These are phyloP conservation scores for Neoitamus cyanurus DNA, from an alignment of 2,888 invertebrate genomes.

Conservation along the genomic window DNA sequence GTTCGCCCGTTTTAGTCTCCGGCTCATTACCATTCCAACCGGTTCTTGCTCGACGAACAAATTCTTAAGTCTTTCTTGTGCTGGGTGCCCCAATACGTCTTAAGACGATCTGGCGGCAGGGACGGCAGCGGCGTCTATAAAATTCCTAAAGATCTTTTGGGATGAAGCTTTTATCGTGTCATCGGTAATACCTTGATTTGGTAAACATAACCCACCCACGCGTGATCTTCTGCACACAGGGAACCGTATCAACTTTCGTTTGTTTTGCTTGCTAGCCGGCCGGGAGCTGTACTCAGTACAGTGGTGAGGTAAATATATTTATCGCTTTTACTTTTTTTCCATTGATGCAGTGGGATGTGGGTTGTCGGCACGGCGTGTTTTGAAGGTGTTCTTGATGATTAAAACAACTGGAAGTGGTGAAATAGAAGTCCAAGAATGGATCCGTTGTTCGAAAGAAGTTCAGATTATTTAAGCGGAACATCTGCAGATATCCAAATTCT, in stretches of 20 bases:
- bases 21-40: slow-evolving; percentile 12
- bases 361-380: background rate
- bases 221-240: background rate
- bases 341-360: background rate
- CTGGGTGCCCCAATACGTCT: too few species aligned
- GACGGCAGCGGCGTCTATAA: background rate
- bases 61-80: background rate
- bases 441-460: background rate
- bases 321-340: slow-evolving; percentile 12
- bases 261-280: background rate
- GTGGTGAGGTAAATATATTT: background rate
- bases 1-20: background rate
- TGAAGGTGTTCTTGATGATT: background rate
- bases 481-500: background rate
- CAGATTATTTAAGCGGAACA: background rate
- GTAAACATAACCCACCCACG: background rate
- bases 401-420: background rate
- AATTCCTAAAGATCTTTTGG: background rate
- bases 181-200: slow-evolving; percentile 9
- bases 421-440: background rate
- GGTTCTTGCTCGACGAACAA: background rate
- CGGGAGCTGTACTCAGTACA: background rate
- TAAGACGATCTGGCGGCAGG: background rate
- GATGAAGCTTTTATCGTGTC: background rate
- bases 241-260: slow-evolving; percentile 28